A percentile compares a stretch with the other conserved stretches of the same genome.
Evolutionary conservation across 2,797 vertebrate genomes (phyloP).

Genomic region (Sebastes reedi): DNA sequence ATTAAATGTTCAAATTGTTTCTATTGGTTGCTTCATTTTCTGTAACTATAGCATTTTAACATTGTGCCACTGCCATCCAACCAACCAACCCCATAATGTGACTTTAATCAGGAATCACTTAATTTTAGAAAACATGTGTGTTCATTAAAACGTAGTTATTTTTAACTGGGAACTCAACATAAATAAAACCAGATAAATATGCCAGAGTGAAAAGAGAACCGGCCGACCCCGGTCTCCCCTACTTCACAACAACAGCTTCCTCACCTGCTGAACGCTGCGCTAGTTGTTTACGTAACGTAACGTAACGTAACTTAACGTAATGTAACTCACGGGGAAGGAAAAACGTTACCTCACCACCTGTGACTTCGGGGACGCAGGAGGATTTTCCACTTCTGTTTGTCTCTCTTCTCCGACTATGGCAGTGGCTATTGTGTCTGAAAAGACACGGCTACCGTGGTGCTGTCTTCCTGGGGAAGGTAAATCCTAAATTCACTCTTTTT

Average conservation of each 20-base stretch:
- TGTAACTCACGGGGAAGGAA: not conserved
- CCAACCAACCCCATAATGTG: too few species aligned
- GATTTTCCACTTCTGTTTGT: not conserved
- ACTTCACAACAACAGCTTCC: too few species aligned
- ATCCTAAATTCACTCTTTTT: not conserved
- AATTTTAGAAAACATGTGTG: too few species aligned
- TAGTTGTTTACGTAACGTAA: too few species aligned
- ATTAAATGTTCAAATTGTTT: not conserved
- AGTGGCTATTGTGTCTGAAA: not conserved
- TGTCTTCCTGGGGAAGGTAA: not conserved
- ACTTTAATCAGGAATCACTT: not conserved
- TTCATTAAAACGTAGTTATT: too few species aligned
- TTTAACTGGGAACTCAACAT: too few species aligned
- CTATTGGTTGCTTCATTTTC: not conserved
- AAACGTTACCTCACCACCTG: fast-evolving
- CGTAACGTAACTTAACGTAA: too few species aligned
- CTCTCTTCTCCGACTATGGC: not conserved
- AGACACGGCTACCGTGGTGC: not conserved
- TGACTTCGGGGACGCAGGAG: not conserved
- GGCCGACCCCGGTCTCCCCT: too few species aligned
- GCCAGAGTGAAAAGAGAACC: too few species aligned
- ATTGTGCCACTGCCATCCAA: not conserved
- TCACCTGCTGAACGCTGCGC: too few species aligned
- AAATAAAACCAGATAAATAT: too few species aligned
- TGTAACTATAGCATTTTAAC: not conserved